These are phyloP conservation scores for Conger conger DNA, from an alignment of 2,113 vertebrate species.

Conservation along the genomic window DNA sequence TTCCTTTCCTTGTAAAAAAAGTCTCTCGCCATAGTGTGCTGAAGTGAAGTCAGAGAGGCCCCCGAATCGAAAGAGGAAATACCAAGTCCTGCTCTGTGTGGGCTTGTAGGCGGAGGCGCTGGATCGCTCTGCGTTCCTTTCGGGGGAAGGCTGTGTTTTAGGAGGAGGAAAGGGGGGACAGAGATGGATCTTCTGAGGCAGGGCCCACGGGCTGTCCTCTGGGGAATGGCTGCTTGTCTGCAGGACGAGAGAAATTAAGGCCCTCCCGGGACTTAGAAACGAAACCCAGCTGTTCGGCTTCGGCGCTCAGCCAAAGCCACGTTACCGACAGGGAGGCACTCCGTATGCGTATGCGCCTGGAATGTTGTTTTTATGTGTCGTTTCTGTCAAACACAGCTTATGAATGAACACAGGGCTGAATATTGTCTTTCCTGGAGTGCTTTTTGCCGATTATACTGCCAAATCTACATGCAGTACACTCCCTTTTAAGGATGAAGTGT, in stretches of 20 bases:
- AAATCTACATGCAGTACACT: not conserved
- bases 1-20: not conserved
- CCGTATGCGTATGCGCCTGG: not conserved
- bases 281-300: conserved; percentile 15
- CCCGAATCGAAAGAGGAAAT: not conserved
- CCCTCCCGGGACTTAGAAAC: not conserved
- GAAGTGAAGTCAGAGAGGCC: not conserved
- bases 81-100: not conserved
- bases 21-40: not conserved
- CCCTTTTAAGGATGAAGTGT: not conserved
- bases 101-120: not conserved
- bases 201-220: not conserved
- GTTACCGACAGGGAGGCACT: not conserved
- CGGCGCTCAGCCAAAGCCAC: not conserved
- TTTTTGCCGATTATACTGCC: not conserved
- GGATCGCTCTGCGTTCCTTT: not conserved
- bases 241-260: not conserved
- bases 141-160: not conserved
- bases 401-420: not conserved
- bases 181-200: not conserved
- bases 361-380: not conserved
- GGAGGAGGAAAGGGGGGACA: not conserved
- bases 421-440: not conserved
- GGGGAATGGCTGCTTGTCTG: not conserved
- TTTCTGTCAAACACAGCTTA: not conserved